Conservation (phyloP, 2,888 invertebrate genomes). For the Cotesia congregata region DNA sequence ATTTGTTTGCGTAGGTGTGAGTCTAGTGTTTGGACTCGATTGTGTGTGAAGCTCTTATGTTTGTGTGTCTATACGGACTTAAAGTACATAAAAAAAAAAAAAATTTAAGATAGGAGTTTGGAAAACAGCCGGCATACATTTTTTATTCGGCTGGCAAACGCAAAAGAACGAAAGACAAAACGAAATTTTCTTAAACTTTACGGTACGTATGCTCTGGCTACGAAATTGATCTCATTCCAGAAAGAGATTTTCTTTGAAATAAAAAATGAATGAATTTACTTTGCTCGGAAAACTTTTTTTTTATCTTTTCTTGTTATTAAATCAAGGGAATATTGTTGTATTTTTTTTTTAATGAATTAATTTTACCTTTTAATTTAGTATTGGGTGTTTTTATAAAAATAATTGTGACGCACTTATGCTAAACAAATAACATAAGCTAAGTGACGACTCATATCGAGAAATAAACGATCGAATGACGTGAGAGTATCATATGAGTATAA, state of each 20-base stretch:
- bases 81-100: not conserved
- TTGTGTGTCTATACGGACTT: not conserved
- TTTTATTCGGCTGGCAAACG: conserved; percentile 4
- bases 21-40: not conserved
- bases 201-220: conserved; percentile 2
- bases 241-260: conserved; percentile 36
- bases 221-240: conserved; percentile 43
- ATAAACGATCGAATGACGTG: conserved; percentile 24
- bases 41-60: not conserved
- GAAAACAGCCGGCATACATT: conserved; percentile 28
- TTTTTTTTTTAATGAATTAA: too few species aligned
- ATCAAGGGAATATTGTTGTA: too few species aligned
- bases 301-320: not conserved
- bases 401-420: conserved; percentile 18
- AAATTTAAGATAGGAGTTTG: not conserved
- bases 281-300: not conserved
- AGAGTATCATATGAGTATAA: not conserved
- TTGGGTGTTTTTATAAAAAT: not conserved
- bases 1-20: not conserved
- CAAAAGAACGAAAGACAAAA: not conserved
- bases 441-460: conserved; percentile 10
- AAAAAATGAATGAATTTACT: conserved; percentile 39
- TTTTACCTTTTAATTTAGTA: too few species aligned
- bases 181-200: conserved; percentile 4
- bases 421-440: conserved; percentile 5